A percentile compares a stretch with the other conserved stretches of the same genome.
phyloP scores from a whole-genome alignment of 2,797 vertebrate species.

The Aeoliscus strigatus region DNA sequence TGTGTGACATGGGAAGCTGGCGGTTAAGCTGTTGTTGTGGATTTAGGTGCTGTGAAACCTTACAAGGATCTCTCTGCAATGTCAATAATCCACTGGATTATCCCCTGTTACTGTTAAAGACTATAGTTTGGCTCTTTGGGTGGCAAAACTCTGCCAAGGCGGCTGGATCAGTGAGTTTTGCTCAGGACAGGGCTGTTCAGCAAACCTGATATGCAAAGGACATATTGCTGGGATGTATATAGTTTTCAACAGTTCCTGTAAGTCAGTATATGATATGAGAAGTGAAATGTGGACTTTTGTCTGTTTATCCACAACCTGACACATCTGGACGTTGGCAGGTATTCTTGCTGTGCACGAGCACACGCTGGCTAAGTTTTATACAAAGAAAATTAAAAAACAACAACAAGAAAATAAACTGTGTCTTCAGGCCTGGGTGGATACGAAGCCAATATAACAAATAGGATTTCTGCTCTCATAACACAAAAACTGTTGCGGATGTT shows the following conservation, averaged over 20 bases:
- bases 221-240: background rate
- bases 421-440: conserved; percentile 1
- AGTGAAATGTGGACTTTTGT: conserved; percentile 66
- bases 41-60: conserved; percentile 55
- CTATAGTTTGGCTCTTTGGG: conserved; percentile 26
- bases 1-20: conserved; percentile 24
- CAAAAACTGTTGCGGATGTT: too few relatives aligned
- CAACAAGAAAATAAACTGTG: conserved; percentile 3
- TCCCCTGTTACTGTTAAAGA: conserved; percentile 39
- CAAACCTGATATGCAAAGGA: too few relatives aligned
- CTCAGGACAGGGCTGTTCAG: background rate
- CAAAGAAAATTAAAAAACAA: conserved; percentile 3
- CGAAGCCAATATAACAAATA: conserved; percentile 10
- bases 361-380: conserved; percentile 29
- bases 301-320: conserved; percentile 32
- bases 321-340: conserved; percentile 49
- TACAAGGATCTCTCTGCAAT: conserved; percentile 56
- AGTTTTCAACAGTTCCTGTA: background rate
- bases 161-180: conserved; percentile 7
- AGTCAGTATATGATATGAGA: conserved; percentile 10
- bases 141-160: conserved; percentile 18
- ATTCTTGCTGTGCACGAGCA: conserved; percentile 5
- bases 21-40: conserved; percentile 49
- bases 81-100: conserved; percentile 63
- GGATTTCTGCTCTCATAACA: too few relatives aligned